These are phyloP conservation scores for Plecturocebus donacophilus DNA, from an alignment of 2,113 vertebrate species.

Conservation along the genomic window DNA sequence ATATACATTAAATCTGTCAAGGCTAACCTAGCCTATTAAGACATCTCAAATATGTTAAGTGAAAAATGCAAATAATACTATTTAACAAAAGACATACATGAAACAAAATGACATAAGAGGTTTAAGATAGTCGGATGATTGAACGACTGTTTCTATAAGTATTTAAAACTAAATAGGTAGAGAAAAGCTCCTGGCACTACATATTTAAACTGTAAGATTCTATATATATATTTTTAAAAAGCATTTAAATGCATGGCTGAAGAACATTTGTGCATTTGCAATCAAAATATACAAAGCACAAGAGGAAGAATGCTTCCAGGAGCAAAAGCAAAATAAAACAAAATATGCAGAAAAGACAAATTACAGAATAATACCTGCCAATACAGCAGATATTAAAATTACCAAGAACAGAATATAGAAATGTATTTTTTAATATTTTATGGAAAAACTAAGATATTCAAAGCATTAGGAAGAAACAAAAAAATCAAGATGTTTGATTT, in stretches of 20 bases:
- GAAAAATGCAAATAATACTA: conserved; percentile 28
- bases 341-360: not conserved
- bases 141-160: not conserved
- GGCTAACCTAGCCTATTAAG: not conserved
- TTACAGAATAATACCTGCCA: not conserved
- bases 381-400: not conserved
- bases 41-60: not conserved
- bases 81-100: not conserved
- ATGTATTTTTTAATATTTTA: not conserved
- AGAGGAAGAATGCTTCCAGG: not conserved
- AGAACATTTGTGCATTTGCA: not conserved
- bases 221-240: not conserved
- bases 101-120: not conserved
- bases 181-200: not conserved
- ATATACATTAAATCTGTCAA: not conserved
- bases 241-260: not conserved
- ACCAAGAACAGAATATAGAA: not conserved
- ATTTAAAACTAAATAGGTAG: not conserved
- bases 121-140: conserved; percentile 4
- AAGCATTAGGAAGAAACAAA: not conserved
- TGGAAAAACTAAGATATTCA: not conserved
- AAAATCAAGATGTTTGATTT: not conserved
- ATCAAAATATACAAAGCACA: not conserved
- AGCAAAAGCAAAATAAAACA: not conserved
- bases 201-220: not conserved